Conservation (phyloP, 2,113 vertebrate genomes). For the Festucalex cinctus region DNA sequence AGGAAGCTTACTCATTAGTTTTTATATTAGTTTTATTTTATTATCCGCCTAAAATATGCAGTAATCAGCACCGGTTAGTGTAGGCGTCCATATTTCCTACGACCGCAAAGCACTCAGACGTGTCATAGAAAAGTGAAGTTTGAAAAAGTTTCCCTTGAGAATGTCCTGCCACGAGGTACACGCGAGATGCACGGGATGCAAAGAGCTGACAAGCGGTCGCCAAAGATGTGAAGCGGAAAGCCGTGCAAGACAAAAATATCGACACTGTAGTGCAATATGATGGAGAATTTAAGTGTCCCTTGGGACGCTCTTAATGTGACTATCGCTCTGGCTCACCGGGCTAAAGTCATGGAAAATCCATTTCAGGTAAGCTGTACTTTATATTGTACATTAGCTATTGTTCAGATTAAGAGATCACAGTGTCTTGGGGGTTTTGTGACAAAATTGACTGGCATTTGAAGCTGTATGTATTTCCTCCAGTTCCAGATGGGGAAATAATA, state of each 20-base stretch:
- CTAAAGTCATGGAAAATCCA: constrained; percentile 52
- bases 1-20: background rate
- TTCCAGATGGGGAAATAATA: background rate
- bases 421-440: background rate
- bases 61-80: background rate
- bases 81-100: background rate
- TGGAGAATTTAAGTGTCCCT: constrained; percentile 43
- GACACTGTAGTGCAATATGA: constrained; percentile 29
- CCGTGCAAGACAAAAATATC: background rate
- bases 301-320: background rate
- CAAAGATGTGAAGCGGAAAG: constrained; percentile 25
- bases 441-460: background rate
- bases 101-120: constrained; percentile 1
- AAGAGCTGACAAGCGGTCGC: constrained; percentile 3
- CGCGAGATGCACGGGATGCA: constrained; percentile 24
- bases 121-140: background rate
- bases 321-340: constrained; percentile 18
- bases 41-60: background rate
- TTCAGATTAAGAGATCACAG: background rate
- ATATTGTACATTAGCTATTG: background rate
- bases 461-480: background rate
- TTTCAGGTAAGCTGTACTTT: constrained; percentile 43
- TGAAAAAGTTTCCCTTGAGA: constrained; percentile 27
- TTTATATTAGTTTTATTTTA: background rate
- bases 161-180: constrained; percentile 3